Percentiles rank a stretch among this genome's conserved stretches.
phyloP scores from a whole-genome alignment of 2,113 vertebrate genomes.

The Notiomystis cincta region DNA sequence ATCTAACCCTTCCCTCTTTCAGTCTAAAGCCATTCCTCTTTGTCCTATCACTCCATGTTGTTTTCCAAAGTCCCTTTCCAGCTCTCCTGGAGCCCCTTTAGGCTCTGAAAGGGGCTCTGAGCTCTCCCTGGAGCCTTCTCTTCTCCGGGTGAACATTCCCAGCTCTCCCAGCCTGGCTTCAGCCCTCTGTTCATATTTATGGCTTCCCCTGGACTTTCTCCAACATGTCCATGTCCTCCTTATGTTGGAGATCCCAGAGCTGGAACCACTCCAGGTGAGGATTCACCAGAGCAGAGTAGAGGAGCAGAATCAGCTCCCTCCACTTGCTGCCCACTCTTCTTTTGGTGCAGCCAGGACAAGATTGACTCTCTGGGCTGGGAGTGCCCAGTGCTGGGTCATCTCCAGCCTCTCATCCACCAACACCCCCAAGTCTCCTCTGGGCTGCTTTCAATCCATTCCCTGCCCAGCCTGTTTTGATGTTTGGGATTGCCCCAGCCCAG shows the following conservation, averaged over 20 bases:
- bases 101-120: accelerated
- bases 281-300: neutral
- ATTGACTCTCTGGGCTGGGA: neutral
- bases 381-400: neutral
- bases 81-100: neutral
- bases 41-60: neutral
- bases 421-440: neutral
- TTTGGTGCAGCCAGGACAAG: accelerated
- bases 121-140: neutral
- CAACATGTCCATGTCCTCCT: neutral
- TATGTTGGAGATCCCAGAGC: neutral
- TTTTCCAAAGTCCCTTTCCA: neutral
- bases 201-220: neutral
- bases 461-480: neutral
- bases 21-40: neutral
- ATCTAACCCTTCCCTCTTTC: neutral
- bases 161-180: neutral
- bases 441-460: neutral
- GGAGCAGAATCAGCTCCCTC: neutral
- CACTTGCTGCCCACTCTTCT: neutral
- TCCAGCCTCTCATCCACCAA: neutral
- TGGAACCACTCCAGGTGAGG: neutral
- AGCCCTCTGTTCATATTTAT: neutral
- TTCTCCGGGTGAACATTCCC: accelerated
- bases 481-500: neutral